These are phyloP conservation scores for Meghimatium bilineatum DNA, from an alignment of 2,888 invertebrate genomes.

Conservation along the genomic window DNA sequence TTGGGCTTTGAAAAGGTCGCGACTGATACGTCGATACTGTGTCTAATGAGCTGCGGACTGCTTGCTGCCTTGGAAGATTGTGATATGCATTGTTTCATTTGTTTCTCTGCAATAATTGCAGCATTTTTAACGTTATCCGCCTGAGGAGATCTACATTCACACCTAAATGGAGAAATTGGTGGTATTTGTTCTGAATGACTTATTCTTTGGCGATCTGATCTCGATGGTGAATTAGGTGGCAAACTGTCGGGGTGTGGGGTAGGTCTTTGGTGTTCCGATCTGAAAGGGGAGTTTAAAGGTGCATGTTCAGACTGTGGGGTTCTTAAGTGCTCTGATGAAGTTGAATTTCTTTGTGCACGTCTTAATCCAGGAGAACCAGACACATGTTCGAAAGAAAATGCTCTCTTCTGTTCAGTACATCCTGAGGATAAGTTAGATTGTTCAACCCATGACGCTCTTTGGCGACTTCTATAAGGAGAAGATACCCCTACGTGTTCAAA, in stretches of 20 bases:
- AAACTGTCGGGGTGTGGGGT: slow-evolving; percentile 36
- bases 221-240: slow-evolving; percentile 36
- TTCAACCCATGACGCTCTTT: slow-evolving; percentile 47
- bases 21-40: slow-evolving; percentile 31
- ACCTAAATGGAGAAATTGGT: background rate
- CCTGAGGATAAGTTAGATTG: slow-evolving; percentile 33
- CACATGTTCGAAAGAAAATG: slow-evolving; percentile 43
- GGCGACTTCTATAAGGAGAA: slow-evolving; percentile 41
- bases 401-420: slow-evolving; percentile 38
- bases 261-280: slow-evolving; percentile 34
- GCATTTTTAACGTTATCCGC: slow-evolving; percentile 38
- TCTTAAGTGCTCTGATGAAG: slow-evolving; percentile 33
- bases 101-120: slow-evolving; percentile 30
- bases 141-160: slow-evolving; percentile 32
- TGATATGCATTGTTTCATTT: background rate
- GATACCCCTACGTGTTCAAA: slow-evolving; percentile 27
- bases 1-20: slow-evolving; percentile 41
- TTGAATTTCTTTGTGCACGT: slow-evolving; percentile 33
- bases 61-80: background rate
- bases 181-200: slow-evolving; percentile 7
- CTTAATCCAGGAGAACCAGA: slow-evolving; percentile 37
- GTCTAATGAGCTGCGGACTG: slow-evolving; percentile 16
- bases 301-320: slow-evolving; percentile 37
- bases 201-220: slow-evolving; percentile 30
- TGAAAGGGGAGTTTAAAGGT: slow-evolving; percentile 34